Conservation (phyloP, 2,888 invertebrate genomes). For the Cantharis flavilabris region DNA sequence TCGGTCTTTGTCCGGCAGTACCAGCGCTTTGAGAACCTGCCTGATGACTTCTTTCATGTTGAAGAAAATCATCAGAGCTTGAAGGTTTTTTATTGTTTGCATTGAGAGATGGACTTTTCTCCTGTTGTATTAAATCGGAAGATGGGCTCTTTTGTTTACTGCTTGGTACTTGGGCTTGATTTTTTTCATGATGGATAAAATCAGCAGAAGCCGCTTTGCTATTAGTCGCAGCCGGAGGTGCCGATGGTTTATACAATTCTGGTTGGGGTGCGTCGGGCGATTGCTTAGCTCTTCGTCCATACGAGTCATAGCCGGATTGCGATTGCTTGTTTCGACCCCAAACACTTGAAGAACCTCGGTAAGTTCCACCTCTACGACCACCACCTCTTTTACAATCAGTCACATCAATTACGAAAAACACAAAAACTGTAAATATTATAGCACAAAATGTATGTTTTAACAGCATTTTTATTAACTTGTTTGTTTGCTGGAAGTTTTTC, state of each 20-base stretch:
- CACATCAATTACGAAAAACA: background rate
- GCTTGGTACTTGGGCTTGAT: conserved; percentile 13
- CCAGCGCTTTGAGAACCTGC: background rate
- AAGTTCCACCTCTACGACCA: conserved; percentile 20
- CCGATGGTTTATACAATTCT: background rate
- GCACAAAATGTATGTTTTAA: conserved; percentile 4
- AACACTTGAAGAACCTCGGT: conserved; percentile 17
- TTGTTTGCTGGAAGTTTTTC: conserved; percentile 5
- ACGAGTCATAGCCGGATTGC: conserved; percentile 6
- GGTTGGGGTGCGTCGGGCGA: background rate
- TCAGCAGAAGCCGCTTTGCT: background rate
- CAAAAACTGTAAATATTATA: conserved; percentile 2
- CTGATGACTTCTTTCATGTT: background rate
- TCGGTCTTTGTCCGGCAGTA: conserved; percentile 4
- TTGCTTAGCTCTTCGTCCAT: conserved; percentile 9
- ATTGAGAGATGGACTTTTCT: background rate
- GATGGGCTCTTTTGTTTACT: background rate
- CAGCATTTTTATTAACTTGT: conserved; percentile 12
- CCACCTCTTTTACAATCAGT: conserved; percentile 21
- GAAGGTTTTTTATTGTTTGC: background rate
- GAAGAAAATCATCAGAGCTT: background rate
- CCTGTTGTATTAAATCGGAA: conserved; percentile 13
- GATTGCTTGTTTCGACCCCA: conserved; percentile 20
- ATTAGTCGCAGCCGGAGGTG: conserved; percentile 3
- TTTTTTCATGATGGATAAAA: background rate